Conservation (phyloP, 2,888 invertebrate genomes). For the Zygogramma bicolorata region DNA sequence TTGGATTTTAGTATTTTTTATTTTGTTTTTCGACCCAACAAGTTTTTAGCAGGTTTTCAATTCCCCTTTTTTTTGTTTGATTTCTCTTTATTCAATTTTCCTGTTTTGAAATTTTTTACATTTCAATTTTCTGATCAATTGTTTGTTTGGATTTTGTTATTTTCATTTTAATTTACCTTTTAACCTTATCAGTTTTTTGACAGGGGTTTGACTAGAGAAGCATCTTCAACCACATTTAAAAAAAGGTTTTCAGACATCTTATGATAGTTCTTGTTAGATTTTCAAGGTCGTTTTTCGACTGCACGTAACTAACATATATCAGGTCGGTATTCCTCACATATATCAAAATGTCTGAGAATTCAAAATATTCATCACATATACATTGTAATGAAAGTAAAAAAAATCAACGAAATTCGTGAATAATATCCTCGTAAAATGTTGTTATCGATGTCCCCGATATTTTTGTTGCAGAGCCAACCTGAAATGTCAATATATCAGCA, state of each 20-base stretch:
- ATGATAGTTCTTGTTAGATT: not conserved
- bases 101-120: no score
- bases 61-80: no score
- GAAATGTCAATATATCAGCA: slow-evolving; percentile 40
- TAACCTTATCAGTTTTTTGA: no score
- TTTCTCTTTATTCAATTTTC: no score
- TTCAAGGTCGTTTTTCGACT: not conserved
- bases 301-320: not conserved
- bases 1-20: no score
- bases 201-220: no score
- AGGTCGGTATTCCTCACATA: not conserved
- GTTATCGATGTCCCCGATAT: slow-evolving; percentile 11
- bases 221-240: no score
- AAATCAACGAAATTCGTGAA: not conserved
- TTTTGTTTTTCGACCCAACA: no score
- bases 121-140: no score
- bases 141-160: no score
- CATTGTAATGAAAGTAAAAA: not conserved
- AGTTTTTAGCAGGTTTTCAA: no score
- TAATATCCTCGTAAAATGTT: not conserved
- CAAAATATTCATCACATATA: not conserved
- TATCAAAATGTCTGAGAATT: not conserved
- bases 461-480: slow-evolving; percentile 40
- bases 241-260: not conserved
- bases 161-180: no score